Evolutionary conservation across 2,888 invertebrate species (phyloP), one percentile per base, ranked within the genome.

Genomic region (Cepaea hortensis): DNA sequence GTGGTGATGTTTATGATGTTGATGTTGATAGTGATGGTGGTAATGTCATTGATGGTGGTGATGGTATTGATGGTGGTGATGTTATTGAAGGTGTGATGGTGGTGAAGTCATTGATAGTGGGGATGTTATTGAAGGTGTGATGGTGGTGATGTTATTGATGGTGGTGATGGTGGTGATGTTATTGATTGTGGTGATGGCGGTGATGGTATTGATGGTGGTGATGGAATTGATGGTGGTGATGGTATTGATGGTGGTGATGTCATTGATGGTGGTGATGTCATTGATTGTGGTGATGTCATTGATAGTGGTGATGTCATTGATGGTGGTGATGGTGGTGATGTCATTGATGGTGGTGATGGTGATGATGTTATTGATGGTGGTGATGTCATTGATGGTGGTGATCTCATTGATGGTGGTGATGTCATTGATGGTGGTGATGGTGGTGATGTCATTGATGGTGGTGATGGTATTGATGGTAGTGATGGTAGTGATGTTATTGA

Each of bases 301-400:
- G n/a, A n/a, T n/a, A n/a, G 35, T 35, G 35, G 35, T 35, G 35
- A 35, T 35, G 35, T 0, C n/a, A n/a, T n/a, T 35, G 35, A 35
- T 35, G 35, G 35, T 35, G 35, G 35, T 35, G 35, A 35, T 35
- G 35, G 35, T 35, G 35, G 1, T 35, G 35, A 1, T 35, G 35
- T 0, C 1, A 1, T 35, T 35, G 35, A 1, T 35, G 35, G 35
- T 35, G 35, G 35, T 35, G 35, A 1, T 35, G 35, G 35, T 35
- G 35, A 1, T 35, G 35, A 1, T 35, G 35, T 0, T n/a, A n/a
- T n/a, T n/a, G n/a, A n/a, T n/a, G n/a, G n/a, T 81, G 81, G 61
- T 62, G 55, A 55, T 81, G 55, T 2, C 61, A 62, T 55, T 62
- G 81, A 81, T 62, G 81, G 61, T 55, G 81, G 18, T 55, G 81